Conservation (phyloP, 1,140 invertebrate genomes). For the Heliconius eleuchia region DNA sequence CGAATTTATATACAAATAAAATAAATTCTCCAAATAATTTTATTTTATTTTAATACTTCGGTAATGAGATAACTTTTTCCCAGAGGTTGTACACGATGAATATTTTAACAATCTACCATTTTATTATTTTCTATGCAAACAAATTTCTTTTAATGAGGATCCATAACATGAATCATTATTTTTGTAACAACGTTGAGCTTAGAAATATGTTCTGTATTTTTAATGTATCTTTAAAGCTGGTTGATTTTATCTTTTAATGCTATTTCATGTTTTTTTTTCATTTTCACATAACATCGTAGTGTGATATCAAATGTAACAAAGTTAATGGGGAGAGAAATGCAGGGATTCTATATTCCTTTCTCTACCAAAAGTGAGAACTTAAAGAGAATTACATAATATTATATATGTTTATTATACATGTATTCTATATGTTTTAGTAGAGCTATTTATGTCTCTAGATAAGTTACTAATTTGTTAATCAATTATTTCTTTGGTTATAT, state of each 20-base stretch:
- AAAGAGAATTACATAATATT: no score
- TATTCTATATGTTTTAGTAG: no score
- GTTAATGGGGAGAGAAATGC: not conserved
- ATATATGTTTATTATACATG: no score
- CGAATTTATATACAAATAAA: no score
- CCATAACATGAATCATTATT: constrained; percentile 1
- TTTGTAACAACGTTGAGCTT: not conserved
- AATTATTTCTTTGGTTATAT: no score
- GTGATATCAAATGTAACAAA: no score
- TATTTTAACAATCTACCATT: not conserved
- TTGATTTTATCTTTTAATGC: not conserved
- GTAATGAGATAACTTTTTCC: not conserved
- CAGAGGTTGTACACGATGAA: not conserved
- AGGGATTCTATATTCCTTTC: no score
- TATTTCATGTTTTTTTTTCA: not conserved
- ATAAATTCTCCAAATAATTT: not conserved
- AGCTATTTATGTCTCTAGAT: no score
- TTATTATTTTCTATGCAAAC: not conserved
- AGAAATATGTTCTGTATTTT: constrained; percentile 8
- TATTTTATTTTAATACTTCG: not conserved
- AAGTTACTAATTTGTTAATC: no score
- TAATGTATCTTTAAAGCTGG: not conserved
- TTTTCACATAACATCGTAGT: no score
- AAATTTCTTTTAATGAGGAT: constrained; percentile 5
- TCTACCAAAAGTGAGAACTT: no score